These are phyloP conservation scores for Metopolophium dirhodum DNA, from an alignment of 1,140 invertebrate genomes.

Conservation along the genomic window DNA sequence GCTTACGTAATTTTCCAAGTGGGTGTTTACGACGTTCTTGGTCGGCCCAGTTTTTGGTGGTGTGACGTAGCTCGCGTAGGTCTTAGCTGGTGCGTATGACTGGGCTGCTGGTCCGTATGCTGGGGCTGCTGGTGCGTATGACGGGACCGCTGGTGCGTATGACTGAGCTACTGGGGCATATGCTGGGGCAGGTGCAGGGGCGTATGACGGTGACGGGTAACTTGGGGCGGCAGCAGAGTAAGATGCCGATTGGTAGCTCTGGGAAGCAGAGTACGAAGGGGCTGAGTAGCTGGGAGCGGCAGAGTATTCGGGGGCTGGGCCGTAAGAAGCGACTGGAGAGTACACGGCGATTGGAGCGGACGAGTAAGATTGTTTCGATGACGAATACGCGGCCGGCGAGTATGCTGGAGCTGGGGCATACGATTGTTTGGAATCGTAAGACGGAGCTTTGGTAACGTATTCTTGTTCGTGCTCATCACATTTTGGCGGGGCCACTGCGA, in stretches of 20 bases:
- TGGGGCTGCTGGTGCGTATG: conserved; percentile 48
- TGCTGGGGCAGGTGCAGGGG: background rate
- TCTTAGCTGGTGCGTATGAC: conserved; percentile 16
- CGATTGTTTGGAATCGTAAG: conserved; percentile 38
- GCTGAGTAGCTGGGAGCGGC: background rate
- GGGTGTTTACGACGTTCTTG: conserved; percentile 59
- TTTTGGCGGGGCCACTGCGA: background rate
- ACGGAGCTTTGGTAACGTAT: conserved; percentile 39
- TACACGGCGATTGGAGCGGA: conserved; percentile 45
- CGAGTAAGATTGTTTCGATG: conserved; percentile 40
- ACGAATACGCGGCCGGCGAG: background rate
- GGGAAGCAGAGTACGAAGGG: background rate
- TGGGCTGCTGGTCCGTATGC: conserved; percentile 30
- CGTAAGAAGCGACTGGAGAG: background rate
- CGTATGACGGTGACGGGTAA: background rate
- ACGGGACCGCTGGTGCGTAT: background rate
- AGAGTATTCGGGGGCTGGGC: background rate
- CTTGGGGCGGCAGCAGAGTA: conserved; percentile 10
- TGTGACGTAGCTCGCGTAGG: conserved; percentile 48
- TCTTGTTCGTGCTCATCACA: conserved; percentile 46
- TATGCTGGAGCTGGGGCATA: conserved; percentile 26
- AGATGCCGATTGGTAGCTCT: background rate
- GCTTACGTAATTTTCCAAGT: conserved; percentile 61
- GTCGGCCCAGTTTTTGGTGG: conserved; percentile 51
- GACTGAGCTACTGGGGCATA: background rate